A percentile compares a stretch with the other conserved stretches of the same genome.
Conservation (phyloP, 1,140 invertebrate species). For the Orussus abietinus region DNA sequence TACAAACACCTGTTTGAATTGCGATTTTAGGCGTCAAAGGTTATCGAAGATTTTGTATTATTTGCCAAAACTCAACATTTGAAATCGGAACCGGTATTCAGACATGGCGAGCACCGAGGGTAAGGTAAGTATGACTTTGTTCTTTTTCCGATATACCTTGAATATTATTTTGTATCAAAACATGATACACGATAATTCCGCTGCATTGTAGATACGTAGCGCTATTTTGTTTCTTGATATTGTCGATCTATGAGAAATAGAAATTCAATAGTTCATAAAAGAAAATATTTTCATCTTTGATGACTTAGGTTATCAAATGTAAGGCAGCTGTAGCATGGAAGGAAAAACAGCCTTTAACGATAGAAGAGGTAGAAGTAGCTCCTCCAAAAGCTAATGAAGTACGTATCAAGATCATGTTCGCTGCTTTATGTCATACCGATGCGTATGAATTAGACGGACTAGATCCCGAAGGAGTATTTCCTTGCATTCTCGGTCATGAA, state of each 20-base stretch:
- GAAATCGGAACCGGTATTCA: too few species aligned
- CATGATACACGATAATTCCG: too few species aligned
- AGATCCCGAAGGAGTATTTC: constrained; percentile 94
- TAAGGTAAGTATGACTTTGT: constrained; percentile 31
- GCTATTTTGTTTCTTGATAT: too few species aligned
- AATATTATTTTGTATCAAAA: too few species aligned
- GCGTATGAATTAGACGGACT: constrained; percentile 87
- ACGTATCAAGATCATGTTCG: constrained; percentile 75
- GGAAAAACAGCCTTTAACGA: constrained; percentile 75
- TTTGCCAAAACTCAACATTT: too few species aligned
- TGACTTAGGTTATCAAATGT: constrained; percentile 74
- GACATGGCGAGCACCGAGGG: constrained; percentile 29
- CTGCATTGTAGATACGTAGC: too few species aligned
- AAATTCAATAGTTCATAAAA: neutral
- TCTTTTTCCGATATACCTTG: too few species aligned
- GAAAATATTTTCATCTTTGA: neutral
- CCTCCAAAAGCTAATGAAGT: constrained; percentile 87
- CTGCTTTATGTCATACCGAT: constrained; percentile 98
- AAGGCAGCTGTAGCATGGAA: constrained; percentile 91
- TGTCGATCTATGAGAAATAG: too few species aligned
- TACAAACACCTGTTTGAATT: too few species aligned
- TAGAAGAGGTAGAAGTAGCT: constrained; percentile 93
- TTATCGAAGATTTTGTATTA: too few species aligned
- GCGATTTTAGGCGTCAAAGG: too few species aligned
- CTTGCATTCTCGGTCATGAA: constrained; percentile 90